Conservation (phyloP, 2,797 vertebrate genomes). For the Rhinichthys osculus region DNA sequence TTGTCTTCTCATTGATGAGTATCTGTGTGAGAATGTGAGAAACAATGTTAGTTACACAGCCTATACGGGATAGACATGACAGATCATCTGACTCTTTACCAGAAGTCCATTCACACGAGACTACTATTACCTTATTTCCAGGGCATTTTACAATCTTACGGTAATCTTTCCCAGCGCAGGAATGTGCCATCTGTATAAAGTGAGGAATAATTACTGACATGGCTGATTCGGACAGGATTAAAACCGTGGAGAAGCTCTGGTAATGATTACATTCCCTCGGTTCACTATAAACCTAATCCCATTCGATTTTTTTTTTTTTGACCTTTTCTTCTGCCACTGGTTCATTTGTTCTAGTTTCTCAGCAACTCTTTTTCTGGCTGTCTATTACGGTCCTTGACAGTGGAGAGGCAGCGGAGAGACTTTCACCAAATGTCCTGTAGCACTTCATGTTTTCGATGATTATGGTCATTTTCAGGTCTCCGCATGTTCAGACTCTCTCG, state of each 20-base stretch:
- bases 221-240: neutral
- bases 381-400: neutral
- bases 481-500: neutral
- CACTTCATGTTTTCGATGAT: conserved; percentile 35
- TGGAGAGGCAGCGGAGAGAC: conserved; percentile 13
- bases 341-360: conserved; percentile 1
- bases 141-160: neutral
- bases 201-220: conserved; percentile 11
- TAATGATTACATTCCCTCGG: conserved; percentile 18
- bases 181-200: neutral
- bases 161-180: neutral
- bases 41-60: neutral
- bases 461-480: conserved; percentile 29
- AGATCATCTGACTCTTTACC: neutral
- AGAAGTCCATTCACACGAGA: neutral
- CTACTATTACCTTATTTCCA: neutral
- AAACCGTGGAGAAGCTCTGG: neutral
- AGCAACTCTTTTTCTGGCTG: neutral
- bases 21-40: neutral
- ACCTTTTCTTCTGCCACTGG: neutral
- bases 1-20: neutral
- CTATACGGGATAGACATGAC: neutral
- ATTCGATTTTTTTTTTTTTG: neutral
- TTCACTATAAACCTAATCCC: neutral
- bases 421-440: conserved; percentile 12